Evolutionary conservation across 2,888 invertebrate genomes (phyloP).

Genomic region (Copidosoma aretas): DNA sequence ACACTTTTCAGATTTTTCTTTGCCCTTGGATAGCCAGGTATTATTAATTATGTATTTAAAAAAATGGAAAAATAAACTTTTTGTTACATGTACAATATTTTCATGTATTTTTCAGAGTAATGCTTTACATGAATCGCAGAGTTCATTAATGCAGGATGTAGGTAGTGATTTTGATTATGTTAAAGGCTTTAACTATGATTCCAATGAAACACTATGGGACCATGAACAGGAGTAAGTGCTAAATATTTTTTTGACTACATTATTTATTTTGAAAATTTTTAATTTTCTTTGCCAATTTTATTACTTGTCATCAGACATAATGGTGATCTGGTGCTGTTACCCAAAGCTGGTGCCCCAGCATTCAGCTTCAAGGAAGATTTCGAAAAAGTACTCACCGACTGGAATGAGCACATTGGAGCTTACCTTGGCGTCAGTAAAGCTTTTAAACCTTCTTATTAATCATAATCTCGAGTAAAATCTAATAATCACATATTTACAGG

Average conservation of each 20-base stretch:
- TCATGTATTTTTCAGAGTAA: conserved; percentile 27
- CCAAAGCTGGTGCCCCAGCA: conserved; percentile 55
- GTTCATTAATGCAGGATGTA: conserved; percentile 45
- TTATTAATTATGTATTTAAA: neutral
- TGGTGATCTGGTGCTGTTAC: conserved; percentile 61
- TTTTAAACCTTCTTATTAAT: conserved; percentile 11
- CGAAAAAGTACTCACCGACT: conserved; percentile 64
- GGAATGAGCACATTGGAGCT: conserved; percentile 63
- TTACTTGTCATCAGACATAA: conserved; percentile 53
- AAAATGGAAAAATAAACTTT: conserved; percentile 1
- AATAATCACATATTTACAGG: conserved; percentile 44
- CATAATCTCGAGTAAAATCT: neutral
- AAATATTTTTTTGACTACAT: neutral
- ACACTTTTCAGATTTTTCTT: conserved; percentile 61
- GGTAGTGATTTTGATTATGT: conserved; percentile 54
- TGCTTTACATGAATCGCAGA: conserved; percentile 48
- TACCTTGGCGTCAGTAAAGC: conserved; percentile 60
- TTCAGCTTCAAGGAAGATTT: conserved; percentile 63
- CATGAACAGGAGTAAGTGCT: conserved; percentile 60
- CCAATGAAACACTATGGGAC: conserved; percentile 51
- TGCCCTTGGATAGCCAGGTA: conserved; percentile 51
- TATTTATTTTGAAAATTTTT: conserved; percentile 11
- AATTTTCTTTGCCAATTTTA: neutral
- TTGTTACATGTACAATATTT: neutral
- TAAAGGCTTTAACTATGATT: conserved; percentile 49